phyloP scores from a whole-genome alignment of 1,140 invertebrate genomes.

The Dendrolimus punctatus region DNA sequence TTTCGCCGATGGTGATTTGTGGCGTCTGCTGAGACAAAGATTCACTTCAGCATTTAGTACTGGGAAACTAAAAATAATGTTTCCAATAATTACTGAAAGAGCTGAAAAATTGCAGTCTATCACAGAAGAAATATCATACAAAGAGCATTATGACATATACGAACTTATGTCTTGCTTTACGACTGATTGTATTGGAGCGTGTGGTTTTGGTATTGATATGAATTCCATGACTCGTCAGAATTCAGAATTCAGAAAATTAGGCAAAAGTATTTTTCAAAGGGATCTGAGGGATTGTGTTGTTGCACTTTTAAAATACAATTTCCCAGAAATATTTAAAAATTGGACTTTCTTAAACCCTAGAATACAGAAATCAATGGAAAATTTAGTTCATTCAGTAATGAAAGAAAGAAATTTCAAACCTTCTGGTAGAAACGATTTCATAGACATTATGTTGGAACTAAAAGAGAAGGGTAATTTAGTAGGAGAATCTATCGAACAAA shows the following conservation, averaged over 20 bases:
- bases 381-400: slow-evolving; percentile 6
- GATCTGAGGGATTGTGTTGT: background rate
- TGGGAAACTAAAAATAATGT: slow-evolving; percentile 68
- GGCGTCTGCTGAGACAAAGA: slow-evolving; percentile 63
- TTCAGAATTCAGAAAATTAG: slow-evolving; percentile 11
- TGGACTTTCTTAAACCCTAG: background rate
- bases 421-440: slow-evolving; percentile 14
- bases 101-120: slow-evolving; percentile 21
- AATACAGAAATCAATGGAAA: slow-evolving; percentile 3
- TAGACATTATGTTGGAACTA: slow-evolving; percentile 14
- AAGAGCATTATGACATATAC: slow-evolving; percentile 15
- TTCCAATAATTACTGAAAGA: slow-evolving; percentile 25
- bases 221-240: slow-evolving; percentile 21
- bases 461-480: slow-evolving; percentile 9
- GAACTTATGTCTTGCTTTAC: slow-evolving; percentile 40
- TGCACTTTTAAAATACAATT: slow-evolving; percentile 5
- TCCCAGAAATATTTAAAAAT: slow-evolving; percentile 7
- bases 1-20: slow-evolving; percentile 36
- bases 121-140: background rate
- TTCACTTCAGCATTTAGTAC: slow-evolving; percentile 69
- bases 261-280: slow-evolving; percentile 10
- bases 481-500: slow-evolving; percentile 10
- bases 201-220: slow-evolving; percentile 25
- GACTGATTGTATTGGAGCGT: slow-evolving; percentile 19
- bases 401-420: slow-evolving; percentile 13